Percentiles rank a stretch among this genome's conserved stretches.
Evolutionary conservation across 2,113 vertebrate genomes (phyloP).

Genomic region (Callipepla squamata): DNA sequence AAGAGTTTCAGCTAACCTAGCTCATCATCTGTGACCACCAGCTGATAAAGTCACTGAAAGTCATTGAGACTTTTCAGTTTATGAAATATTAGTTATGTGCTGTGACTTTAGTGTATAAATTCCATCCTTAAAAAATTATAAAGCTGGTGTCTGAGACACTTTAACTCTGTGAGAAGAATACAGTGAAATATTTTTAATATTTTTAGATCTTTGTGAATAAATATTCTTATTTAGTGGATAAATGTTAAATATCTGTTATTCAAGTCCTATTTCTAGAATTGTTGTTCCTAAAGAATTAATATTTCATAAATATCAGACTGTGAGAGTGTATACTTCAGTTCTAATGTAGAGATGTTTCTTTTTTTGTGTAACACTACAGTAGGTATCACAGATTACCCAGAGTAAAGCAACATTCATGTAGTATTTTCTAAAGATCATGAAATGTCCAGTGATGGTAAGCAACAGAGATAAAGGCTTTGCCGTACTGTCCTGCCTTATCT

Average conservation of each 20-base stretch:
- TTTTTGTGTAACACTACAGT: neutral
- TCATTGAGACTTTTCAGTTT: neutral
- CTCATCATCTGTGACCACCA: neutral
- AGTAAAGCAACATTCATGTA: neutral
- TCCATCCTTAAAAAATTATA: neutral
- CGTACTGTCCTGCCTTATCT: neutral
- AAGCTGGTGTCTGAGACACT: neutral
- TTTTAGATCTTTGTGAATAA: slow-evolving; percentile 1
- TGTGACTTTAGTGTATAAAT: neutral
- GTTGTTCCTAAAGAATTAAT: neutral
- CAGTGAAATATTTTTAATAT: neutral
- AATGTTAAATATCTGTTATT: slow-evolving; percentile 41
- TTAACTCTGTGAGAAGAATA: neutral
- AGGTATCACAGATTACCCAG: neutral
- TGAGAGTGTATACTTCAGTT: neutral
- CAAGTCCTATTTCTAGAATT: neutral
- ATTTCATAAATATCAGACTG: slow-evolving; percentile 15
- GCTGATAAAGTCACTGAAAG: neutral
- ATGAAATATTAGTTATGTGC: neutral
- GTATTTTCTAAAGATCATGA: neutral
- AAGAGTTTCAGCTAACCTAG: rapidly evolving
- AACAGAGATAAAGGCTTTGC: neutral
- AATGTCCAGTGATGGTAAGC: neutral
- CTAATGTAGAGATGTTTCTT: neutral
- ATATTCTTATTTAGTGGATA: slow-evolving; percentile 34